Conservation (phyloP, 2,797 vertebrate species). For the Danionella dracula region DNA sequence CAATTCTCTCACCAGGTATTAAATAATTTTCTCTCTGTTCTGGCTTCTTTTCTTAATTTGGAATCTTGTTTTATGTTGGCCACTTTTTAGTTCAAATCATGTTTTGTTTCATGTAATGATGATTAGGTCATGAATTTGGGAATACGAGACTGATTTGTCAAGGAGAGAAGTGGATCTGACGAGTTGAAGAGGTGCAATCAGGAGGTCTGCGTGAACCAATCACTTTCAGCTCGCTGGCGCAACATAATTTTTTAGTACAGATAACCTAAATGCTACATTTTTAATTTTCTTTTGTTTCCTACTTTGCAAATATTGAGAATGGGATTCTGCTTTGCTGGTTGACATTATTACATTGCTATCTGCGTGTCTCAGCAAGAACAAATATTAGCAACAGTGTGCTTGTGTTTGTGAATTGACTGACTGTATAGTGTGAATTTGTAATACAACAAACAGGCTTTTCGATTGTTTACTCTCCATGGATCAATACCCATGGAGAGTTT, state of each 20-base stretch:
- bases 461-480: neutral
- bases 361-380: no score
- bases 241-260: neutral
- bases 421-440: no score
- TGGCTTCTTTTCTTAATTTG: neutral
- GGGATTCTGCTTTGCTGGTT: no score
- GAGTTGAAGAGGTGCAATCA: conserved; percentile 44
- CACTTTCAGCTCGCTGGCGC: conserved; percentile 33
- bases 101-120: conserved; percentile 44
- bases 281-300: no score
- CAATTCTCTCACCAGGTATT: neutral
- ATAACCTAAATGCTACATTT: no score
- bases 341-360: no score
- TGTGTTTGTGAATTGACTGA: no score
- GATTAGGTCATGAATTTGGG: conserved; percentile 55
- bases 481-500: neutral
- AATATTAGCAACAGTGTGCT: no score
- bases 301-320: no score
- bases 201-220: conserved; percentile 47
- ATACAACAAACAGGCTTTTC: no score
- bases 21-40: neutral
- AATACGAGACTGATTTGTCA: conserved; percentile 51
- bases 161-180: conserved; percentile 43
- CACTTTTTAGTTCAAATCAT: conserved; percentile 23
- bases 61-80: neutral